These are phyloP conservation scores for Caradrina kadenii DNA, from an alignment of 2,888 invertebrate genomes.

Conservation along the genomic window DNA sequence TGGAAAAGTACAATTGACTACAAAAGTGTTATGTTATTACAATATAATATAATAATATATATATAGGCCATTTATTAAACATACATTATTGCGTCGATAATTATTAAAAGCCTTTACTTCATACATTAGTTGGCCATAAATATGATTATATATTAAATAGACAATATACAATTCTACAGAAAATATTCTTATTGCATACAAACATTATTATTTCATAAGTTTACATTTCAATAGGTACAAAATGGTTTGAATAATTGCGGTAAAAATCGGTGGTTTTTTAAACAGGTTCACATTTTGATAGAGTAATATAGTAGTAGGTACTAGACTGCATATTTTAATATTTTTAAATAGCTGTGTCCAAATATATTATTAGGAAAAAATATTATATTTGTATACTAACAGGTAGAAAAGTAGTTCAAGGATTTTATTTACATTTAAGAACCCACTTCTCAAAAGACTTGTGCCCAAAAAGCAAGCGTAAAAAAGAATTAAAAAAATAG, in stretches of 20 bases:
- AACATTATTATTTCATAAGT: conserved; percentile 22
- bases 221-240: conserved; percentile 36
- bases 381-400: conserved; percentile 4
- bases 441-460: conserved; percentile 24
- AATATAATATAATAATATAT: background rate
- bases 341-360: conserved; percentile 23
- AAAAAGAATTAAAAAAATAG: conserved; percentile 26
- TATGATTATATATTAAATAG: conserved; percentile 12
- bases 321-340: background rate
- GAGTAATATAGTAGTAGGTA: conserved; percentile 19
- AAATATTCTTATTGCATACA: conserved; percentile 28
- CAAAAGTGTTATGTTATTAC: conserved; percentile 14
- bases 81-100: conserved; percentile 11
- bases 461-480: conserved; percentile 22
- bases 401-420: conserved; percentile 7
- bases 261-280: conserved; percentile 56
- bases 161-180: conserved; percentile 26
- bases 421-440: conserved; percentile 23
- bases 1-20: conserved; percentile 24
- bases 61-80: conserved; percentile 1
- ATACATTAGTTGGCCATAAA: conserved; percentile 7
- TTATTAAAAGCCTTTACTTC: conserved; percentile 30
- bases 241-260: conserved; percentile 38
- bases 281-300: conserved; percentile 22
- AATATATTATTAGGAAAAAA: conserved; percentile 12